Conservation (phyloP, 2,888 invertebrate species). For the Cheilosia grossa region DNA sequence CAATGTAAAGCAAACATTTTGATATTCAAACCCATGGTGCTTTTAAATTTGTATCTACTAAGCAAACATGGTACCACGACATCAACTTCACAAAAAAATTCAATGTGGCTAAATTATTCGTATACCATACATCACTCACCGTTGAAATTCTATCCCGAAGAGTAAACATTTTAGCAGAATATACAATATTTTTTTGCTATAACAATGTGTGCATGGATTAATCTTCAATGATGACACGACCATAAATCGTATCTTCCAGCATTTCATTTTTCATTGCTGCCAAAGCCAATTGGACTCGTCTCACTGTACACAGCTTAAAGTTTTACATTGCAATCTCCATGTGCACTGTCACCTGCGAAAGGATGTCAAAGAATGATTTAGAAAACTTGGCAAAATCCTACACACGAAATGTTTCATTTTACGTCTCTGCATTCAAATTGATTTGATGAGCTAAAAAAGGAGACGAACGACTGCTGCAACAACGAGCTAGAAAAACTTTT, state of each 20-base stretch:
- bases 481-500: not conserved
- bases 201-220: slow-evolving; percentile 10
- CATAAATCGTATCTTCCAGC: slow-evolving; percentile 25
- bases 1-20: no score
- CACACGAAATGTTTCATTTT: not conserved
- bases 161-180: slow-evolving; percentile 32
- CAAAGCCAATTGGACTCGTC: slow-evolving; percentile 34
- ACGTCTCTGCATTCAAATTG: not conserved
- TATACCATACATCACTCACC: not conserved
- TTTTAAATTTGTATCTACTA: no score
- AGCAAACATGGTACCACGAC: no score
- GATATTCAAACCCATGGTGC: no score
- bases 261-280: slow-evolving; percentile 19
- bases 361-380: slow-evolving; percentile 7
- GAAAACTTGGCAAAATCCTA: not conserved
- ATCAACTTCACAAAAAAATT: not conserved
- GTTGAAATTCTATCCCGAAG: not conserved
- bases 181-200: not conserved
- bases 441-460: not conserved
- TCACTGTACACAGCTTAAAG: slow-evolving; percentile 11
- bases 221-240: slow-evolving; percentile 26
- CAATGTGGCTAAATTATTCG: slow-evolving; percentile 21
- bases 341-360: not conserved
- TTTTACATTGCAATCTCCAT: slow-evolving; percentile 14
- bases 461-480: not conserved